Percentiles rank a stretch among this genome's conserved stretches.
Conservation (phyloP, 2,797 vertebrate species). For the Clarias platycephalus region DNA sequence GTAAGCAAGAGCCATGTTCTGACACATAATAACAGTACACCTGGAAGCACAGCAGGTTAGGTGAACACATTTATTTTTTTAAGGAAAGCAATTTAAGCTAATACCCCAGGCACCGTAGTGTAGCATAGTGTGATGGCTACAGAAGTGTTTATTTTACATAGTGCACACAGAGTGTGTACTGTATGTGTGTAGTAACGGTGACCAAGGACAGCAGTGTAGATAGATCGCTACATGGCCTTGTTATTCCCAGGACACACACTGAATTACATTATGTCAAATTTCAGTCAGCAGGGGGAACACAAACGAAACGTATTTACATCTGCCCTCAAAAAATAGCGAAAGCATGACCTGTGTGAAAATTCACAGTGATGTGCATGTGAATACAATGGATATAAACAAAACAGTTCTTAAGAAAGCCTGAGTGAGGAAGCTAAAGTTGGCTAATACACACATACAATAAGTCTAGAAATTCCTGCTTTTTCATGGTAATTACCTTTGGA, state of each 20-base stretch:
- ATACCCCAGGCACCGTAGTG: conserved; percentile 63
- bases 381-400: neutral
- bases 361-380: neutral
- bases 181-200: conserved; percentile 50
- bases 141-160: conserved; percentile 62
- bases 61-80: conserved; percentile 60
- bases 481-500: neutral
- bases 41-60: conserved; percentile 56
- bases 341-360: neutral
- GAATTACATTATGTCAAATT: conserved; percentile 44
- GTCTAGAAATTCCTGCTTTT: neutral
- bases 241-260: conserved; percentile 31
- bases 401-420: neutral
- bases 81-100: conserved; percentile 72
- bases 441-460: neutral
- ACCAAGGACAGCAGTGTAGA: conserved; percentile 52
- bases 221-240: conserved; percentile 38
- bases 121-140: conserved; percentile 59
- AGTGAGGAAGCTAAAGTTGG: neutral
- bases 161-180: conserved; percentile 45
- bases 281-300: conserved; percentile 6
- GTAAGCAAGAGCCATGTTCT: conserved; percentile 53
- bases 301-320: conserved; percentile 15
- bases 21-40: conserved; percentile 62
- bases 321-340: neutral